Evolutionary conservation across 2,113 vertebrate genomes (phyloP), one percentile per base, ranked within the genome.

Genomic region (Rhinopomastus cyanomelas): DNA sequence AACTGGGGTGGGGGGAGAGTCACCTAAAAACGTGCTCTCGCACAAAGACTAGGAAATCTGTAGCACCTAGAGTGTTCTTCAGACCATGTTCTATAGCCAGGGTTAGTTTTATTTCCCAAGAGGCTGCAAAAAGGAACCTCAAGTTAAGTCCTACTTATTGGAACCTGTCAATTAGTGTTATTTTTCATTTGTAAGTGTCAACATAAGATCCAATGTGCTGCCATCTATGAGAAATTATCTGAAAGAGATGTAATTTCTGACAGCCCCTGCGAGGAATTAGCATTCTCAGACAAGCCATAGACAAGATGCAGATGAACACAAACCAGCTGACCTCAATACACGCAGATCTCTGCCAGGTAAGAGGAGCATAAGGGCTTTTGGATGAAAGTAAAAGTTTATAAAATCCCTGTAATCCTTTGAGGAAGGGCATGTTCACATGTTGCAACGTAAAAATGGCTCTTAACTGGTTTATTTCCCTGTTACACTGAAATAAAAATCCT

Each of bases 221-320:
- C 96, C 97, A 95, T 96, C 97, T 97, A 95, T 97, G 97, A 96
- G 97, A 97, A 93, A 94, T 96, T 97, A 56, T 97, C 96, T 97
- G 96, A 98, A 97, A 96, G 97, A 97, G 96, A 89, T 97, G 96
- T 97, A 95, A 72, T 97, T 97, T 97, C 96, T 96, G 74, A 94
- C 98, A 99, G 99, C 98, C 99, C 89, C 98, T 99, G 97, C 98
- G 99, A 96, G 99, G 99, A 90, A 98, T 99, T 86, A 98, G 98
- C 91, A 95, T 99, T 97, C 97, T 99, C 93, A 99, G 98, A 97
- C 99, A 99, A 98, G 99, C 99, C 97, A 99, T 99, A 98, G 99
- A 99, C 97, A 99, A 99, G 98, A 99, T 99, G 99, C 99, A 99
- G 98, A 99, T 99, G 98, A 99, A 99, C 97, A 99, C 98, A 97